Evolutionary conservation across 2,113 vertebrate species (phyloP).

Genomic region (Dasyprocta punctata): DNA sequence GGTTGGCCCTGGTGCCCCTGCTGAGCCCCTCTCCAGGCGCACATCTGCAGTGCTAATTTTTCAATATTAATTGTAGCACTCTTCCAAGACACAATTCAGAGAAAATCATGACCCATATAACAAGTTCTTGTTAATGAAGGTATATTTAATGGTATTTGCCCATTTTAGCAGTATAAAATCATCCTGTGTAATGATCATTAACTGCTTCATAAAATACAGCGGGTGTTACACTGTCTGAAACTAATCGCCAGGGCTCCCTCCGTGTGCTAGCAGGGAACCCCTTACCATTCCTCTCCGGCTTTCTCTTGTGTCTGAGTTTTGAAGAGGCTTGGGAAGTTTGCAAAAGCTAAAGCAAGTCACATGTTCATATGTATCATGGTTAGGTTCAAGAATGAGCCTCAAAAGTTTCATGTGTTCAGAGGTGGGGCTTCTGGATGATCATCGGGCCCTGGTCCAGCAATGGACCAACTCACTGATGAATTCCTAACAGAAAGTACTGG

Average conservation of each 20-base stretch:
- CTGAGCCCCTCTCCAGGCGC: accelerated
- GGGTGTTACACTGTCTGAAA: background rate
- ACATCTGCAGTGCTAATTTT: accelerated
- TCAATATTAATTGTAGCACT: background rate
- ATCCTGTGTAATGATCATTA: background rate
- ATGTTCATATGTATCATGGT: background rate
- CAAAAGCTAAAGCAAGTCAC: background rate
- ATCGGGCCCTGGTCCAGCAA: accelerated
- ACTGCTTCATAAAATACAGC: background rate
- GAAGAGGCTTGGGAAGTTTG: background rate
- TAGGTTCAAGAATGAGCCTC: background rate
- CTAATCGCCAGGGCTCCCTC: no score
- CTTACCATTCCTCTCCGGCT: background rate
- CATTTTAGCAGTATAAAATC: background rate
- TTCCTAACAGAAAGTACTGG: background rate
- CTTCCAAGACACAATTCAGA: background rate
- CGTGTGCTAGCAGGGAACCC: background rate
- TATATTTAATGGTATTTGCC: background rate
- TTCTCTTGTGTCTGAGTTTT: background rate
- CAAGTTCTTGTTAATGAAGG: background rate
- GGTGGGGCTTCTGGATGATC: background rate
- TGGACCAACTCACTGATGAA: no score
- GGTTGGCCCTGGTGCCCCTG: accelerated
- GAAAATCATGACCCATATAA: background rate
- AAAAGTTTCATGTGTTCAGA: background rate